Evolutionary conservation across 2,113 vertebrate genomes (phyloP).

Genomic region (Aphyosemion australe): DNA sequence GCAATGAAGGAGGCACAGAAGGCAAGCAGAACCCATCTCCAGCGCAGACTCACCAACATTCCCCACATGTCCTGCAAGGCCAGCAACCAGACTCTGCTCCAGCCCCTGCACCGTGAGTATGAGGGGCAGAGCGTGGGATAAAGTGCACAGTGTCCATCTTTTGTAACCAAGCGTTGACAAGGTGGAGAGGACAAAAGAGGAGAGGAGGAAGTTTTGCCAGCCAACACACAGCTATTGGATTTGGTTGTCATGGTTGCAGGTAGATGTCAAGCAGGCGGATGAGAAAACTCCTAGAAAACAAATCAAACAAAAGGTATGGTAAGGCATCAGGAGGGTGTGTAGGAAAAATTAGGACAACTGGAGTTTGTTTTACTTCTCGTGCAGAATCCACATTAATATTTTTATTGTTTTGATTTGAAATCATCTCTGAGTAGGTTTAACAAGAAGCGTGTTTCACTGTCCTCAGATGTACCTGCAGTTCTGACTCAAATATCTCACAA

Average conservation of each 20-base stretch:
- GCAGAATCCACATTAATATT: too few species aligned
- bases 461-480: too few species aligned
- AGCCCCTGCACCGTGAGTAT: constrained; percentile 57
- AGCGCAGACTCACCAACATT: constrained; percentile 91
- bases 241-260: constrained; percentile 69
- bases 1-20: constrained; percentile 92
- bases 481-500: too few species aligned
- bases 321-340: too few species aligned
- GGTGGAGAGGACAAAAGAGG: constrained; percentile 82
- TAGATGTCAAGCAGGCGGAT: constrained; percentile 18
- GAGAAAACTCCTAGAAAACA: constrained; percentile 45
- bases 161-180: constrained; percentile 87
- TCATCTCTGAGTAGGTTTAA: too few species aligned
- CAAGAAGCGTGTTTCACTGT: too few species aligned
- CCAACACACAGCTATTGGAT: constrained; percentile 63
- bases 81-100: constrained; percentile 77
- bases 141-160: constrained; percentile 88
- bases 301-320: constrained; percentile 10
- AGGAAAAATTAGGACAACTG: too few species aligned
- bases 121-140: constrained; percentile 44
- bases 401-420: too few species aligned
- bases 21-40: constrained; percentile 95
- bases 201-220: constrained; percentile 81
- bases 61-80: constrained; percentile 92
- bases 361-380: too few species aligned